These are phyloP conservation scores for Slavum lentiscoides DNA, from an alignment of 2,888 invertebrate genomes.

Conservation along the genomic window DNA sequence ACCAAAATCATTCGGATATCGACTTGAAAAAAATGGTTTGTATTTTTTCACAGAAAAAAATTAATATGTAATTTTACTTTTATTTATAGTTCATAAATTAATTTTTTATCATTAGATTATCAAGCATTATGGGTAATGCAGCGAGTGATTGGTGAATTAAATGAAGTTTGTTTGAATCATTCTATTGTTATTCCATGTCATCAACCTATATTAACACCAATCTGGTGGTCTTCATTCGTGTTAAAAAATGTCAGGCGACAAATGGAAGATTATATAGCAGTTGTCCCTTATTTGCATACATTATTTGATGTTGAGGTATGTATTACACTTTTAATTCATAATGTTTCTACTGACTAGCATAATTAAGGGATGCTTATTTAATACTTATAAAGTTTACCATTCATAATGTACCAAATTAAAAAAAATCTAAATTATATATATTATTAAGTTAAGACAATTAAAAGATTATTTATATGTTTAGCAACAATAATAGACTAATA, in stretches of 20 bases:
- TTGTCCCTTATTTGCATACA: constrained; percentile 80
- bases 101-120: constrained; percentile 66
- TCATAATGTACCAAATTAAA: too few relatives aligned
- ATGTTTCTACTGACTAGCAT: neutral
- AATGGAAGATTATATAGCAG: constrained; percentile 91
- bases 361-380: too few relatives aligned
- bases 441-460: too few relatives aligned
- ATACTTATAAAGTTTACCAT: too few relatives aligned
- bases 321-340: neutral
- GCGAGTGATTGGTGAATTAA: constrained; percentile 71
- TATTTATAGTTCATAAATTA: neutral
- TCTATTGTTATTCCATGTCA: constrained; percentile 5
- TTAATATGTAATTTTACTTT: neutral
- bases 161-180: constrained; percentile 69
- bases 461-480: too few relatives aligned
- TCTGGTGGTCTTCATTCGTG: constrained; percentile 67
- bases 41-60: neutral
- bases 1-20: constrained; percentile 69
- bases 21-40: constrained; percentile 66
- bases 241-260: constrained; percentile 80
- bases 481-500: too few relatives aligned
- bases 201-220: constrained; percentile 57
- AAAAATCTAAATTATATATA: too few relatives aligned
- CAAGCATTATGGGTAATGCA: constrained; percentile 76
- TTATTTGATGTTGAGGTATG: constrained; percentile 66